A percentile compares a stretch with the other conserved stretches of the same genome.
Evolutionary conservation across 1,140 invertebrate genomes (phyloP).

Genomic region (Papilio dardanus): DNA sequence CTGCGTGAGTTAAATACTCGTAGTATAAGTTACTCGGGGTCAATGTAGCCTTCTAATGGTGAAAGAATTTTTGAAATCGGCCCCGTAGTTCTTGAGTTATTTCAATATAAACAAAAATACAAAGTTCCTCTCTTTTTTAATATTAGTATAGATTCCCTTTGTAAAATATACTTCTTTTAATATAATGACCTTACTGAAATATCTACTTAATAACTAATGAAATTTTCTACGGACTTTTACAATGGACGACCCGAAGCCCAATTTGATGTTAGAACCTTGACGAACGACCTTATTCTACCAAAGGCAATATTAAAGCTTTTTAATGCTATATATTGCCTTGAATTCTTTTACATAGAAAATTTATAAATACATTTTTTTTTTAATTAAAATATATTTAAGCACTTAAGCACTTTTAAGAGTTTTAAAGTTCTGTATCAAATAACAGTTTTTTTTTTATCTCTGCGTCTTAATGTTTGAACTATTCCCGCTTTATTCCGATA

Average conservation of each 20-base stretch:
- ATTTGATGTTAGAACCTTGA: conserved; percentile 12
- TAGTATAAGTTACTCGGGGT: too few relatives aligned
- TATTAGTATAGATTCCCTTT: background rate
- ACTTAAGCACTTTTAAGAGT: background rate
- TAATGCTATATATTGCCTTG: background rate
- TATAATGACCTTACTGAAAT: background rate
- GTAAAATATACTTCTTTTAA: background rate
- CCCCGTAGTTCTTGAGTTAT: too few relatives aligned
- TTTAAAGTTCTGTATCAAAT: too few relatives aligned
- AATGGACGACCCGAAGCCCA: background rate
- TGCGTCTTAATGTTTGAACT: too few relatives aligned
- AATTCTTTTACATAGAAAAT: background rate
- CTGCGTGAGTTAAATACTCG: too few relatives aligned
- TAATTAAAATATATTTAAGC: background rate
- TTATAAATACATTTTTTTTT: background rate
- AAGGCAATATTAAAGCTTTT: background rate
- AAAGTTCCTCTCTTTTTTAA: too few relatives aligned
- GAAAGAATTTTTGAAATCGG: too few relatives aligned
- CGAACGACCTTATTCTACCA: background rate
- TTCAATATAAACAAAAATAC: too few relatives aligned
- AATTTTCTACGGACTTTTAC: background rate
- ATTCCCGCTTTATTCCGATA: too few relatives aligned
- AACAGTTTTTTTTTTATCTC: too few relatives aligned
- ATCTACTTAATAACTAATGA: background rate
- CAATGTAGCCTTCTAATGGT: too few relatives aligned